Conservation (phyloP, 1,140 invertebrate genomes). For the Temnothorax nylanderi region DNA sequence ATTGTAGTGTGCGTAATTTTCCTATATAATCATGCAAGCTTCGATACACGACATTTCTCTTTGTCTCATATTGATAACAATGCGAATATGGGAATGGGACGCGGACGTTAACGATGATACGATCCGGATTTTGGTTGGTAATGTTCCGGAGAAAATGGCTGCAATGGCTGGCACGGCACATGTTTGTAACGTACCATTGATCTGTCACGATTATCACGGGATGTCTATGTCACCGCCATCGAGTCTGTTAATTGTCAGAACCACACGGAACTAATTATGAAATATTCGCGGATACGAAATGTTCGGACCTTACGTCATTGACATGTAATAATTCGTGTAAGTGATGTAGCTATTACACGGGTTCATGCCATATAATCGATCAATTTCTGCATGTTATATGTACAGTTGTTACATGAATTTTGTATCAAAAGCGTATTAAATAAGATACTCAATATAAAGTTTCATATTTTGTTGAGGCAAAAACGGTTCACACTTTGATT, state of each 20-base stretch:
- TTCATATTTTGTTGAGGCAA: not conserved
- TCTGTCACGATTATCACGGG: slow-evolving; percentile 60
- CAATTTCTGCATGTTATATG: not conserved
- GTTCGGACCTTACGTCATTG: slow-evolving; percentile 15
- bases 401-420: not conserved
- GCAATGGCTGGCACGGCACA: slow-evolving; percentile 27
- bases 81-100: not conserved
- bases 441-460: not conserved
- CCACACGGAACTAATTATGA: slow-evolving; percentile 61
- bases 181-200: slow-evolving; percentile 65
- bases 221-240: slow-evolving; percentile 59
- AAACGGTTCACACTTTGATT: not conserved
- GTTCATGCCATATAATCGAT: slow-evolving; percentile 10
- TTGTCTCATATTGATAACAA: slow-evolving; percentile 38
- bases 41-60: slow-evolving; percentile 32
- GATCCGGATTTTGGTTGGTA: slow-evolving; percentile 40
- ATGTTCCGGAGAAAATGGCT: slow-evolving; percentile 60
- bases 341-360: not conserved
- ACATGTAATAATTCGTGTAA: slow-evolving; percentile 37
- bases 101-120: slow-evolving; percentile 48
- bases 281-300: slow-evolving; percentile 62
- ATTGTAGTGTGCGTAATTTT: slow-evolving; percentile 29
- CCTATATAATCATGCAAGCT: slow-evolving; percentile 39
- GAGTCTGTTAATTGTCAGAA: slow-evolving; percentile 64
- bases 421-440: not conserved